Conservation (phyloP, 1,140 invertebrate species). For the Piezodorus guildinii region DNA sequence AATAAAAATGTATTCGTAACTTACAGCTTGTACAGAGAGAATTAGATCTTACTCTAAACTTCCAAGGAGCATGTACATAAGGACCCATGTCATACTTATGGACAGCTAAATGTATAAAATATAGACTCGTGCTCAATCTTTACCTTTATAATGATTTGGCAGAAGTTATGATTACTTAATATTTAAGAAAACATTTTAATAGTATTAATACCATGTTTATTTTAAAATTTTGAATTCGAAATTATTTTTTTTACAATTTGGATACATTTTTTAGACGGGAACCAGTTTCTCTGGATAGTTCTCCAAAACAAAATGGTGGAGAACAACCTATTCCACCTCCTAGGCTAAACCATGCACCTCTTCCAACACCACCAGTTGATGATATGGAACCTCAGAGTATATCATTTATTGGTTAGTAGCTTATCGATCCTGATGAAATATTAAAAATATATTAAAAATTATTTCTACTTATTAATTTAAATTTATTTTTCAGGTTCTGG, state of each 20-base stretch:
- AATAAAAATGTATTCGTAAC: too few species aligned
- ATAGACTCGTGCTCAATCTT: too few species aligned
- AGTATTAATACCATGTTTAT: too few species aligned
- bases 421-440: not conserved
- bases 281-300: slow-evolving; percentile 26
- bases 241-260: not conserved
- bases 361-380: slow-evolving; percentile 43
- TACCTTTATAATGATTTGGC: too few species aligned
- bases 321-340: slow-evolving; percentile 28
- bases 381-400: slow-evolving; percentile 86
- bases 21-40: too few species aligned
- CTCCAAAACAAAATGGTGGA: slow-evolving; percentile 25
- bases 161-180: too few species aligned
- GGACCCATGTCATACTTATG: too few species aligned
- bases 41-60: too few species aligned
- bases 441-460: not conserved
- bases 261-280: slow-evolving; percentile 10
- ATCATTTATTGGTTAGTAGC: slow-evolving; percentile 68
- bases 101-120: too few species aligned
- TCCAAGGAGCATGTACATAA: too few species aligned
- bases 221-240: too few species aligned
- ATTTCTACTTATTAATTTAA: not conserved
- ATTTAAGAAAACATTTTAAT: too few species aligned
- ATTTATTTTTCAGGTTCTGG: slow-evolving; percentile 29
- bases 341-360: slow-evolving; percentile 27